These are phyloP conservation scores for Eledona agricola DNA, from an alignment of 2,888 invertebrate species.

Conservation along the genomic window DNA sequence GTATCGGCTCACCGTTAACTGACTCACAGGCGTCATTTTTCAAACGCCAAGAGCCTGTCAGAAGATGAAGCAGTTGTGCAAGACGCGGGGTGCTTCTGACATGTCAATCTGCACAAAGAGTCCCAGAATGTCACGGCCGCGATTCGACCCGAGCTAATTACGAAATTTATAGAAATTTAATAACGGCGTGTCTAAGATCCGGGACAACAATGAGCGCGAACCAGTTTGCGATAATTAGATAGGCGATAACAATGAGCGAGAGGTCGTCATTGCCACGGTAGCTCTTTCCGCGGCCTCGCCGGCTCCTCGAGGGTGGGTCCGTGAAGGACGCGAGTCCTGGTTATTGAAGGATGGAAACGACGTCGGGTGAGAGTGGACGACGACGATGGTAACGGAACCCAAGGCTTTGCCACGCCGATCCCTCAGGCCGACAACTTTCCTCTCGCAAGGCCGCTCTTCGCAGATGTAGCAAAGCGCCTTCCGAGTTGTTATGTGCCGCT, in stretches of 20 bases:
- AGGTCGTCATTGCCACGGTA: constrained; percentile 42
- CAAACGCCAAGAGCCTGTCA: too few relatives aligned
- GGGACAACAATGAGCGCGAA: constrained; percentile 42
- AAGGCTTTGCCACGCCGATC: constrained; percentile 56
- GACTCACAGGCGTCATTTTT: too few relatives aligned
- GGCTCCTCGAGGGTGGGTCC: constrained; percentile 32
- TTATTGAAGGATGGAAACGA: constrained; percentile 19
- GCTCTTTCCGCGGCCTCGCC: not conserved
- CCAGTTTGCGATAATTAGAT: constrained; percentile 48
- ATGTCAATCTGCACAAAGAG: too few relatives aligned
- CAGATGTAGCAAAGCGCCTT: constrained; percentile 41
- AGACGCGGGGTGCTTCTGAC: too few relatives aligned
- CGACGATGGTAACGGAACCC: constrained; percentile 54
- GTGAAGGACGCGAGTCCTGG: constrained; percentile 39
- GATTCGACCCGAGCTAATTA: too few relatives aligned
- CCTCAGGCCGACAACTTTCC: constrained; percentile 52
- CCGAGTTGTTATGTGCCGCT: constrained; percentile 41
- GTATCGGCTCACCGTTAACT: too few relatives aligned
- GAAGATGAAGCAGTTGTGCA: too few relatives aligned
- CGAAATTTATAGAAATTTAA: too few relatives aligned
- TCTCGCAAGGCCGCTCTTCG: constrained; percentile 53
- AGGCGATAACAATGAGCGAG: constrained; percentile 44
- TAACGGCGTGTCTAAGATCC: constrained; percentile 37
- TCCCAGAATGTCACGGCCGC: too few relatives aligned
- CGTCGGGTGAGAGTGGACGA: constrained; percentile 39